Conservation (phyloP, 2,797 vertebrate species). For the Clamator glandarius region DNA sequence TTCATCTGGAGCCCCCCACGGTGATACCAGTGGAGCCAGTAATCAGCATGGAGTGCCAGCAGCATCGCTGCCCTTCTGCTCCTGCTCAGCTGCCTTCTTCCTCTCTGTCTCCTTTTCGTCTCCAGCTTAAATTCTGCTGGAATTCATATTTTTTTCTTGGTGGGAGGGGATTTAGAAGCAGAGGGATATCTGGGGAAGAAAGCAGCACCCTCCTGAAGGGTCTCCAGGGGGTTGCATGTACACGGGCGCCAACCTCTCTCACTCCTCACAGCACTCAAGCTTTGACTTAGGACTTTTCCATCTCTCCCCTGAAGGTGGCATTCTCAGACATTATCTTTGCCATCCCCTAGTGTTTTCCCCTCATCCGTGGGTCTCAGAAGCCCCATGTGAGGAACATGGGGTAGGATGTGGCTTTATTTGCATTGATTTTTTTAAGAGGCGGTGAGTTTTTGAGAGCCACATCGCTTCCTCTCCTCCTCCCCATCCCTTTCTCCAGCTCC, state of each 20-base stretch:
- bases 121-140: neutral
- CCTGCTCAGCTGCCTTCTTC: neutral
- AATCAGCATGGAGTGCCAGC: neutral
- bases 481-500: neutral
- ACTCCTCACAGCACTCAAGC: accelerated
- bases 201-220: neutral
- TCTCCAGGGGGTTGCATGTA: neutral
- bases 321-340: neutral
- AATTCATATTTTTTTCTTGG: neutral
- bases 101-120: neutral
- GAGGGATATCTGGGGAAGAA: neutral
- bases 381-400: accelerated
- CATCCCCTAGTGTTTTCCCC: neutral
- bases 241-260: neutral
- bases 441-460: neutral
- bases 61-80: neutral
- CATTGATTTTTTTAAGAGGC: neutral
- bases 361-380: neutral
- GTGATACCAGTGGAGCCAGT: neutral
- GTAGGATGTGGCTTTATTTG: neutral
- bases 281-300: neutral
- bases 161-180: neutral
- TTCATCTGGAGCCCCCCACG: neutral
- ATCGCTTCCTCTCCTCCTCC: neutral
- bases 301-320: accelerated